Conservation (phyloP, 2,113 vertebrate genomes). For the Anser brachyrhynchus region DNA sequence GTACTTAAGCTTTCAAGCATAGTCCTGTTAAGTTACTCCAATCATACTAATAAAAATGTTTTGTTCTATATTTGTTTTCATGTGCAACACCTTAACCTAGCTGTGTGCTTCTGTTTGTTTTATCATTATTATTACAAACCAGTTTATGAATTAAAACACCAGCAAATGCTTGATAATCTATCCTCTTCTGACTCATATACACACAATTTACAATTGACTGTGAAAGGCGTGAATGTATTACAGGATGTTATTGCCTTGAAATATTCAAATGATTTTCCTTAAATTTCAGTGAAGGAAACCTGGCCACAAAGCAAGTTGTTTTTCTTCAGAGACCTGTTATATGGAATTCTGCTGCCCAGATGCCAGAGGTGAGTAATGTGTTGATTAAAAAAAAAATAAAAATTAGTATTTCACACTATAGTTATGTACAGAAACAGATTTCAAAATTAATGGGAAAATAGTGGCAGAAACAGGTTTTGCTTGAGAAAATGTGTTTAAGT, state of each 20-base stretch:
- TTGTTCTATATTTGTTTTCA: not conserved
- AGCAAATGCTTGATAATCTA: not conserved
- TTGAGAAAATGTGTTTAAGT: not conserved
- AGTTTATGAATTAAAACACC: not conserved
- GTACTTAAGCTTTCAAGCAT: not conserved
- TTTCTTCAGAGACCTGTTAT: slow-evolving; percentile 91
- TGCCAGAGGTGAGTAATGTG: slow-evolving; percentile 74
- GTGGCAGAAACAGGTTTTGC: not conserved
- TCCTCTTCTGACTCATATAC: not conserved
- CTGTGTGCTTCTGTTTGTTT: not conserved
- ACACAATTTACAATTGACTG: not conserved
- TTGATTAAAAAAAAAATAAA: not conserved
- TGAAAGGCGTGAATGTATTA: not conserved
- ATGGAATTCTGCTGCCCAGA: slow-evolving; percentile 71
- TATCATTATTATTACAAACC: not conserved
- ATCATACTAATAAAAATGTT: not conserved
- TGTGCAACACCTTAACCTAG: not conserved
- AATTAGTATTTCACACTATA: not conserved
- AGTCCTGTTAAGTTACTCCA: not conserved
- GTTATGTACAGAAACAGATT: not conserved
- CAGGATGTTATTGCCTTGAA: not conserved
- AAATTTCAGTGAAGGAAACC: slow-evolving; percentile 89
- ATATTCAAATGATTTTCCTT: slow-evolving; percentile 11
- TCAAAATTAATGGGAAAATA: not conserved
- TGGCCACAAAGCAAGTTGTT: slow-evolving; percentile 95